Evolutionary conservation across 2,797 vertebrate genomes (phyloP), one percentile per base, ranked within the genome.

Genomic region (Peromyscus melanophrys): DNA sequence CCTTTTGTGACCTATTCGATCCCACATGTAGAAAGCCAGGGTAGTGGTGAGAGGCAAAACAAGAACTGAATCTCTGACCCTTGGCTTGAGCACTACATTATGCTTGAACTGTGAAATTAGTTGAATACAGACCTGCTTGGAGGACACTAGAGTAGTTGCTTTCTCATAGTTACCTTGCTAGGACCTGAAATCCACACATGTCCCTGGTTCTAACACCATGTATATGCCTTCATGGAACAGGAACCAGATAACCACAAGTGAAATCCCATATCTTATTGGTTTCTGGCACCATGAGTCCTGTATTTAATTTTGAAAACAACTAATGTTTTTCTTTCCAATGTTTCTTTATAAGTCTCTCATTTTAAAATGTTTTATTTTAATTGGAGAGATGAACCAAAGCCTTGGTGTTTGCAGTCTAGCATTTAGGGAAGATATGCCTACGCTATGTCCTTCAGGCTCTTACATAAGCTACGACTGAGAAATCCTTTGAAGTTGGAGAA

Each of bases 321-420:
- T 89, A 46, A 77, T 52, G 57, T 75, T 94, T 12, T 90, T 78
- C 9, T 81, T 9, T 89, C 34, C 87, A 11, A 6, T 96, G 2
- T 92, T 94, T 59, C 2, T 83, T 95, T 4, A 75, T 82, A 87
- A 73, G 34, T 27, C 5, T 31, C 96, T 83, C 61, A 37, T 55
- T 43, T 29, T 83, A 34, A 78, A 59, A 80, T 67, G 12, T 65
- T 89, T 93, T 77, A 84, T 57, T 96, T 77, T 84, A 55, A 40
- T 37, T 90, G 86, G 40, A 81, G 40, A 92, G 89, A 75, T 76
- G 40, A 95, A 43, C 63, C 52, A 57, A 55, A 91, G 17, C 52
- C 43, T 88, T 92, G 93, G 81, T 63, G 57, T 78, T 67, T 94
- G 43, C 12, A 37, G 43, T 29, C 40, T 65, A 95, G 25, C 16